A percentile compares a stretch with the other conserved stretches of the same genome.
phyloP scores from a whole-genome alignment of 2,888 invertebrate species.

The Ormia ochracea region DNA sequence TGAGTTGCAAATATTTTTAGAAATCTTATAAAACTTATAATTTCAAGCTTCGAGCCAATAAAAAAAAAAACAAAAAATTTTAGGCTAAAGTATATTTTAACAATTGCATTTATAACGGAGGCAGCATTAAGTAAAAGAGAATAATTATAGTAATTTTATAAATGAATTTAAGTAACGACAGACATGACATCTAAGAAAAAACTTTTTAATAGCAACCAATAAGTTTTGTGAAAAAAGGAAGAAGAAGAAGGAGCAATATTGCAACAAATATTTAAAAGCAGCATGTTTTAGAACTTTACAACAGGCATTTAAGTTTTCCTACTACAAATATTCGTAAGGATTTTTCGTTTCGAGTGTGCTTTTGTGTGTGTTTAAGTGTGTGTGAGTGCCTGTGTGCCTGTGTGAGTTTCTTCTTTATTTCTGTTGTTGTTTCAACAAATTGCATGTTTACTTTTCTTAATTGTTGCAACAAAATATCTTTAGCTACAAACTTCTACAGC shows the following conservation, averaged over 20 bases:
- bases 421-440: constrained; percentile 55
- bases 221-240: constrained; percentile 32
- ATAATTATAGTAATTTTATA: constrained; percentile 41
- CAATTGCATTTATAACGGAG: constrained; percentile 18
- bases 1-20: too few relatives aligned
- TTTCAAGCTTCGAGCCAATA: constrained; percentile 15
- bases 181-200: constrained; percentile 17
- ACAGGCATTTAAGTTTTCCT: constrained; percentile 42
- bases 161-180: constrained; percentile 23
- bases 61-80: background rate
- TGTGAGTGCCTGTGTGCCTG: background rate
- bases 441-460: constrained; percentile 61
- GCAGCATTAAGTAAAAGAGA: constrained; percentile 23
- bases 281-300: constrained; percentile 44
- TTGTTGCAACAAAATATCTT: constrained; percentile 58
- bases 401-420: background rate
- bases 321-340: constrained; percentile 19
- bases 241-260: constrained; percentile 9
- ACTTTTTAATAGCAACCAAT: constrained; percentile 41
- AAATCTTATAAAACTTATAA: constrained; percentile 1
- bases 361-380: background rate
- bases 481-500: constrained; percentile 5
- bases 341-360: constrained; percentile 5
- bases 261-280: constrained; percentile 38
- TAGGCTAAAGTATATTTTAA: constrained; percentile 17